These are phyloP conservation scores for Drosophila tripunctata DNA, from an alignment of 2,888 invertebrate species.

Conservation along the genomic window DNA sequence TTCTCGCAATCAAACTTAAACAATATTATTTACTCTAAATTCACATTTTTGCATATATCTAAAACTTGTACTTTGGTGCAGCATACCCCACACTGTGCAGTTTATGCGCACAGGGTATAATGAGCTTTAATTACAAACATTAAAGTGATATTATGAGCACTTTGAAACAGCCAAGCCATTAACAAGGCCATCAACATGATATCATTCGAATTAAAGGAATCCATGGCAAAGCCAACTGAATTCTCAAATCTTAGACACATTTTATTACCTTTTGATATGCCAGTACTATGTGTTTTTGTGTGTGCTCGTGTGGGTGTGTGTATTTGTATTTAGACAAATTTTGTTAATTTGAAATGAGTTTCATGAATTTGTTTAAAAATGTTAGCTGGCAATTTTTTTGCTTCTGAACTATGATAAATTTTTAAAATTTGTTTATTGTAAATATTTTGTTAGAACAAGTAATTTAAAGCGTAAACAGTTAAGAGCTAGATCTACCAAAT, in stretches of 20 bases:
- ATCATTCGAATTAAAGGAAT: constrained; percentile 13
- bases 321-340: neutral
- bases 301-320: neutral
- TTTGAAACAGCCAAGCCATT: constrained; percentile 12
- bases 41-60: too few relatives aligned
- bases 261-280: constrained; percentile 1
- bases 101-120: constrained; percentile 6
- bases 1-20: too few relatives aligned
- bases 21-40: neutral
- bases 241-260: neutral
- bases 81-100: neutral
- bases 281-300: neutral
- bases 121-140: constrained; percentile 24
- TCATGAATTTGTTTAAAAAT: neutral
- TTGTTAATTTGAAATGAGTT: constrained; percentile 6
- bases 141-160: constrained; percentile 15
- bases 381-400: constrained; percentile 12
- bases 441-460: too few relatives aligned
- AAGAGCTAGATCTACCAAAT: too few relatives aligned
- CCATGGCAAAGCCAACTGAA: constrained; percentile 8
- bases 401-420: neutral
- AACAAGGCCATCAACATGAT: constrained; percentile 16
- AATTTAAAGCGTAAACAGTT: too few relatives aligned
- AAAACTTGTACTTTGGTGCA: neutral
- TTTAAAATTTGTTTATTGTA: neutral